These are phyloP conservation scores for Pipistrellus kuhlii DNA, from an alignment of 2,797 vertebrate species.

Conservation along the genomic window DNA sequence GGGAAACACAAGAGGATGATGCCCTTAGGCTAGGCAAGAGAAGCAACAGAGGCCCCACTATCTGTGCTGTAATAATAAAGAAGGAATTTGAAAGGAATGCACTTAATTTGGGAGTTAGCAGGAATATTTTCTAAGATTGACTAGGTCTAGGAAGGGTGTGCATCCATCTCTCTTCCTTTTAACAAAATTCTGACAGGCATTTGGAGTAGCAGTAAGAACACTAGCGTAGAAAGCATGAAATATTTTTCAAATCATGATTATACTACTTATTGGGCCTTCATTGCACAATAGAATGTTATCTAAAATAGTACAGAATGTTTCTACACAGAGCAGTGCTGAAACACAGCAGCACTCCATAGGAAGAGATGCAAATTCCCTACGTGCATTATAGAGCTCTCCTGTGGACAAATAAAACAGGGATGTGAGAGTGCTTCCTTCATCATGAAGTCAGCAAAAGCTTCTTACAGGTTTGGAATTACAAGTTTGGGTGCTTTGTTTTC, in stretches of 20 bases:
- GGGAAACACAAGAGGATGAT: not conserved
- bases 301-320: not conserved
- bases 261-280: not conserved
- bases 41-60: not conserved
- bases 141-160: not conserved
- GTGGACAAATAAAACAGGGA: not conserved
- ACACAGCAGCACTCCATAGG: not conserved
- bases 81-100: not conserved
- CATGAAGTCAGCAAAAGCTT: not conserved
- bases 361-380: not conserved
- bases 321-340: not conserved
- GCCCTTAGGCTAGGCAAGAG: not conserved
- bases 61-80: not conserved
- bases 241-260: not conserved
- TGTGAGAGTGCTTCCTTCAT: not conserved
- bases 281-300: not conserved
- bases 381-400: not conserved
- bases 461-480: not conserved
- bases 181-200: not conserved
- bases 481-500: not conserved
- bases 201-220: not conserved
- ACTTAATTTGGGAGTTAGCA: not conserved
- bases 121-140: not conserved
- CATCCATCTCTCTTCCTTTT: not conserved
- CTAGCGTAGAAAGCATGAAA: not conserved